A percentile compares a stretch with the other conserved stretches of the same genome.
These are phyloP conservation scores for Scolopax mira DNA, from an alignment of 2,113 vertebrate genomes.

Conservation along the genomic window DNA sequence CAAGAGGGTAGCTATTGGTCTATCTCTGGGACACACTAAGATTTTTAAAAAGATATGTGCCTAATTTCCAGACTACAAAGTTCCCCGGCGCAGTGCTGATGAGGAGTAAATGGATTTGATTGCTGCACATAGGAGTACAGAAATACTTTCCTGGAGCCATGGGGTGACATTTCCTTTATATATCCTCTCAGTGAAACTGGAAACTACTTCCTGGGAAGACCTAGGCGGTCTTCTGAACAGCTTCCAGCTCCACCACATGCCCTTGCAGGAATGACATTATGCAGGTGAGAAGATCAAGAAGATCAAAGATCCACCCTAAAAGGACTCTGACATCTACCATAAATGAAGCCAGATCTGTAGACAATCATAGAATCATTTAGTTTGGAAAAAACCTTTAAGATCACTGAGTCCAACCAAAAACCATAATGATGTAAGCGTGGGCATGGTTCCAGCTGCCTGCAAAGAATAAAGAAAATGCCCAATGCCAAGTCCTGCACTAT, in stretches of 20 bases:
- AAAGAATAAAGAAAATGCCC: not conserved
- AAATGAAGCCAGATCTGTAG: not conserved
- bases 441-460: not conserved
- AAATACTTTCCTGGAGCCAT: not conserved
- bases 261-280: not conserved
- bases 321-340: not conserved
- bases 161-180: not conserved
- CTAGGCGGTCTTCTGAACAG: not conserved
- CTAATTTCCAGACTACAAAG: not conserved
- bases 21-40: not conserved
- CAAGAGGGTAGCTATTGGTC: fast-evolving
- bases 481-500: fast-evolving
- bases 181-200: not conserved
- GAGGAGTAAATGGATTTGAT: not conserved
- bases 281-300: not conserved
- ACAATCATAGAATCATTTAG: not conserved
- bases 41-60: not conserved
- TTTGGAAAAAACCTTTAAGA: not conserved
- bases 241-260: not conserved
- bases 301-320: not conserved
- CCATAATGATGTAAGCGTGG: not conserved
- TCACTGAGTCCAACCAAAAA: fast-evolving
- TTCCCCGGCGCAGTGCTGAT: fast-evolving
- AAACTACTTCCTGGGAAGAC: not conserved
- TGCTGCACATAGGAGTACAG: not conserved